Evolutionary conservation across 2,888 invertebrate species (phyloP), one percentile per base, ranked within the genome.

Genomic region (Dermolepida albohirtum): DNA sequence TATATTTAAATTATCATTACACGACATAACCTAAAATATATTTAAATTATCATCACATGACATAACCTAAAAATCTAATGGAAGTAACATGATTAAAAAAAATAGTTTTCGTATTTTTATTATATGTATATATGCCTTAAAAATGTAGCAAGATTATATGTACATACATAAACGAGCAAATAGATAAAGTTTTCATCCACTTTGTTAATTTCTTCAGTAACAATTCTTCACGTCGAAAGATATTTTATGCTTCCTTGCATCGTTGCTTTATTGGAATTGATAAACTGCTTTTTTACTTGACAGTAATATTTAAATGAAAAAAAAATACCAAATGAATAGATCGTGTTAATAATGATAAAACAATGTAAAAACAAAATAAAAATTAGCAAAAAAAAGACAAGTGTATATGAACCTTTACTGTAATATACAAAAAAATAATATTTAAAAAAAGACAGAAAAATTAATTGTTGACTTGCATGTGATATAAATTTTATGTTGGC

Each of bases 241-340:
- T 49, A 69, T 76, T 72, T 73, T 73, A 72, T 71, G 73, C 64
- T 73, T 74, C 74, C 74, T 76, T 74, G 75, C 76, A 75, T 77
- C 72, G 78, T 81, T 81, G 83, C 83, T 83, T 84, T 75, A 83
- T 83, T 82, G 83, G 84, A 84, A 83, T 84, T 84, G 83, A 84
- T 75, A 82, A 34, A 81, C 79, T 79, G 83, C 82, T 83, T 83
- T 83, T 83, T 82, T 83, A 82, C 81, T 81, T 80, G 79, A 80
- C 67, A 74, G 69, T 71, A 78, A 78, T 73, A 74, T 72, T 73
- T 75, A 73, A 75, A 71, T 72, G 73, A 68, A 65, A 74, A 72
- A 74, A 73, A 69, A 17, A 27, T 34, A 49, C 12, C 27, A 54
- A 71, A 74, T 73, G 72, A 74, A 73, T 68, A 68, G 57, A 74